Percentiles rank a stretch among this genome's conserved stretches.
These are phyloP conservation scores for Camptogramma bilineatum DNA, from an alignment of 2,888 invertebrate species.

Conservation along the genomic window DNA sequence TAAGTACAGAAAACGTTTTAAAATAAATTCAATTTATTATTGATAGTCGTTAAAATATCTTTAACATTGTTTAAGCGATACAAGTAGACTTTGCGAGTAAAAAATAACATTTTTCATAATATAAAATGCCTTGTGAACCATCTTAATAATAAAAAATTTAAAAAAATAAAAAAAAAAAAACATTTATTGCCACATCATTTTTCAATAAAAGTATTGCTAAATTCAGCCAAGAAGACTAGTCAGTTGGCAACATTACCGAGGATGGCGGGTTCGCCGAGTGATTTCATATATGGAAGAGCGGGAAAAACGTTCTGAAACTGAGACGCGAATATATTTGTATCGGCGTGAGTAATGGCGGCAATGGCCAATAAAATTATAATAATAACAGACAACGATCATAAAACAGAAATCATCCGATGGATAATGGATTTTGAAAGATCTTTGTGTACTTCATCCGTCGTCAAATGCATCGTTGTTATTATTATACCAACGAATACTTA, in stretches of 20 bases:
- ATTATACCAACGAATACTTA: too few species aligned
- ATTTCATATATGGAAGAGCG: constrained; percentile 58
- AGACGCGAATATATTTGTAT: constrained; percentile 53
- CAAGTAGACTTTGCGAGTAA: too few species aligned
- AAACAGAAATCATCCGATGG: constrained; percentile 17
- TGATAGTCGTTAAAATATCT: too few species aligned
- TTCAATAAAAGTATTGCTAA: not conserved
- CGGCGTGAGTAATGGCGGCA: constrained; percentile 41
- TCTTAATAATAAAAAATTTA: too few species aligned
- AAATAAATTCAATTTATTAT: too few species aligned
- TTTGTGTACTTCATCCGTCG: not conserved
- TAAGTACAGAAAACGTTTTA: too few species aligned
- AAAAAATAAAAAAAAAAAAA: too few species aligned
- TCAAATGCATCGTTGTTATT: not conserved
- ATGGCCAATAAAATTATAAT: constrained; percentile 36
- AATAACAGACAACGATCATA: constrained; percentile 22
- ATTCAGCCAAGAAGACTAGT: not conserved
- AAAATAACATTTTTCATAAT: too few species aligned
- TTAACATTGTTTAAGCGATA: too few species aligned
- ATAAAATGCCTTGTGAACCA: too few species aligned
- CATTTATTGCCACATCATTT: not conserved
- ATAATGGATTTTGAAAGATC: not conserved
- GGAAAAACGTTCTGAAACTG: constrained; percentile 59
- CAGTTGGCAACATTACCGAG: constrained; percentile 28
- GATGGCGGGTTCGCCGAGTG: constrained; percentile 42